phyloP scores from a whole-genome alignment of 2,888 invertebrate genomes.

The Vannuccia rotundouncinata region DNA sequence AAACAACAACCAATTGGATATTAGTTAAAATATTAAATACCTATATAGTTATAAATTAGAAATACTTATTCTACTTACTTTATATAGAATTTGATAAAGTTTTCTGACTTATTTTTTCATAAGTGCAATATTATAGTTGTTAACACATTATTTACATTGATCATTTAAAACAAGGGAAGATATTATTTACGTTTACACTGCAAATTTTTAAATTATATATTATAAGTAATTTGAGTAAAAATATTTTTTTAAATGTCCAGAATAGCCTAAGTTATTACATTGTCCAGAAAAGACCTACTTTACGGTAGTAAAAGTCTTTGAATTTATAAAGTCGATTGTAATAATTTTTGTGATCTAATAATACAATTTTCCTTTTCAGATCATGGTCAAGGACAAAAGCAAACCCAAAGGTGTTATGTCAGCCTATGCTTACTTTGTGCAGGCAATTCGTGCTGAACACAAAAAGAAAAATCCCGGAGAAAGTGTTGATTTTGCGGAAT shows the following conservation, averaged over 20 bases:
- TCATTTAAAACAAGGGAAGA: neutral
- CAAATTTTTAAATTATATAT: neutral
- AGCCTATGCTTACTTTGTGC: constrained; percentile 71
- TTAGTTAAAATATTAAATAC: neutral
- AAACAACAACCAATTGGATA: neutral
- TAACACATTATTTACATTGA: neutral
- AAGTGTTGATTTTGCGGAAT: constrained; percentile 92
- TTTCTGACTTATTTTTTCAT: neutral
- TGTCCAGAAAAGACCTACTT: too few species aligned
- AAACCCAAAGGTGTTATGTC: constrained; percentile 56
- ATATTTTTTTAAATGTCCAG: neutral
- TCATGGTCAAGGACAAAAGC: constrained; percentile 58
- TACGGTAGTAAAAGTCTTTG: too few species aligned
- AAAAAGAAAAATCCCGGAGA: constrained; percentile 99
- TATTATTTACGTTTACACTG: neutral
- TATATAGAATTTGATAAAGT: neutral
- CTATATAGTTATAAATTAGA: neutral
- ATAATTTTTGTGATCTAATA: too few species aligned
- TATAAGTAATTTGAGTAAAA: neutral
- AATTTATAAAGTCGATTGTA: too few species aligned
- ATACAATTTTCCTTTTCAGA: too few species aligned
- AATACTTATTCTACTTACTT: neutral
- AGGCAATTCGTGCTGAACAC: constrained; percentile 97
- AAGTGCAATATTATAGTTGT: neutral
- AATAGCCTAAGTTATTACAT: too few species aligned